Conservation (phyloP, 2,888 invertebrate genomes). For the Monochamus alternatus region DNA sequence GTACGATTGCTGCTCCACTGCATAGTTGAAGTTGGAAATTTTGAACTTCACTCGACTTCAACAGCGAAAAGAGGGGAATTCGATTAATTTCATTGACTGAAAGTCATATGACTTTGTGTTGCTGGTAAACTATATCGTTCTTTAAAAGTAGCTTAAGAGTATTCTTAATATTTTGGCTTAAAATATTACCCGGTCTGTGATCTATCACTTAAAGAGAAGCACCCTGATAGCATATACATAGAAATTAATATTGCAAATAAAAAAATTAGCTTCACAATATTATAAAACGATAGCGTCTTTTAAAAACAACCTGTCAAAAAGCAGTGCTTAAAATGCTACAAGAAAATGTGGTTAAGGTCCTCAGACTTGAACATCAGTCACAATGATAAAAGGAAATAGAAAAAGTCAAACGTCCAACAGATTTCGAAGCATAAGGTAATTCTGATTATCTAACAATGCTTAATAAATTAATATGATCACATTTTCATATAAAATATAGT, state of each 20-base stretch:
- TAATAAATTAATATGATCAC: constrained; percentile 39
- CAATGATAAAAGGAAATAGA: constrained; percentile 17
- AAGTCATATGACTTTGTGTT: too few species aligned
- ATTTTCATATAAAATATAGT: constrained; percentile 39
- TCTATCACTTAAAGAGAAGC: too few species aligned
- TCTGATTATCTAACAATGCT: constrained; percentile 22
- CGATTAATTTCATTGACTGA: too few species aligned
- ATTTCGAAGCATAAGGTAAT: constrained; percentile 10
- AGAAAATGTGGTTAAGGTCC: not conserved
- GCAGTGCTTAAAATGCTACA: not conserved
- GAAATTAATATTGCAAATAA: not conserved
- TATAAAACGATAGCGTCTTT: too few species aligned
- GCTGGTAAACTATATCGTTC: too few species aligned
- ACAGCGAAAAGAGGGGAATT: too few species aligned
- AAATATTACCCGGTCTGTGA: too few species aligned
- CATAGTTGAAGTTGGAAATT: too few species aligned
- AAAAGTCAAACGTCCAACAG: constrained; percentile 10
- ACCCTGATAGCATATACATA: not conserved
- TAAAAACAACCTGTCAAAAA: constrained; percentile 34
- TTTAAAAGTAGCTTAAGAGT: too few species aligned
- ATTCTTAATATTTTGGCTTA: too few species aligned
- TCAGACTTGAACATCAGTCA: constrained; percentile 37
- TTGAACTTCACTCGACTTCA: too few species aligned
- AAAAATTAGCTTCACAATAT: not conserved
- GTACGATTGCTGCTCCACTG: too few species aligned